A percentile compares a stretch with the other conserved stretches of the same genome.
Conservation (phyloP, 2,888 invertebrate genomes). For the Isotomurus palustris region DNA sequence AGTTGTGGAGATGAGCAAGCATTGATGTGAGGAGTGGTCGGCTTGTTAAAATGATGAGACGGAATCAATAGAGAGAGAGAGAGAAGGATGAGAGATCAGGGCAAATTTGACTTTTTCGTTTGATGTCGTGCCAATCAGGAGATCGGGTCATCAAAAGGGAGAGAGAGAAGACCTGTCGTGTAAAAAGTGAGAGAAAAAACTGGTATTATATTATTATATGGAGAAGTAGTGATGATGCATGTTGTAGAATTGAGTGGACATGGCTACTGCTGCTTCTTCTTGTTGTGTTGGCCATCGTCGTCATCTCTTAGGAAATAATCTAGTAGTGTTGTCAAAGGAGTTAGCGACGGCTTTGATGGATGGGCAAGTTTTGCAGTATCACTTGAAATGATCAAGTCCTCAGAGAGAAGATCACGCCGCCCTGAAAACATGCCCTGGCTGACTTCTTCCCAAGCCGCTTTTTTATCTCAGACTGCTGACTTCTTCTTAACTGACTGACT, state of each 20-base stretch:
- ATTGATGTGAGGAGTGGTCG: neutral
- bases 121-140: constrained; percentile 6
- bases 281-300: neutral
- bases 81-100: constrained; percentile 1
- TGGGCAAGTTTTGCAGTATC: constrained; percentile 46
- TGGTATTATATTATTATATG: constrained; percentile 9
- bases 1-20: neutral
- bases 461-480: constrained; percentile 7
- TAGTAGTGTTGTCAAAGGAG: constrained; percentile 45
- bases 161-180: neutral
- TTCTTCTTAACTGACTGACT: neutral
- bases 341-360: constrained; percentile 47
- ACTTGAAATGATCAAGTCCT: constrained; percentile 43
- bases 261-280: constrained; percentile 9
- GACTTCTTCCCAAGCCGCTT: constrained; percentile 9
- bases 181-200: no score
- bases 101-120: constrained; percentile 14
- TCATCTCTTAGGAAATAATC: constrained; percentile 8
- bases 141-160: neutral
- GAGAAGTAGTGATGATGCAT: constrained; percentile 7
- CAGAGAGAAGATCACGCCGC: constrained; percentile 25
- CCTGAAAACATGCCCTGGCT: constrained; percentile 36
- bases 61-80: constrained; percentile 1
- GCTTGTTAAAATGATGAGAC: constrained; percentile 5
- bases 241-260: constrained; percentile 12